Conservation (phyloP, 2,113 vertebrate genomes). For the Protobothrops flavoviridis region DNA sequence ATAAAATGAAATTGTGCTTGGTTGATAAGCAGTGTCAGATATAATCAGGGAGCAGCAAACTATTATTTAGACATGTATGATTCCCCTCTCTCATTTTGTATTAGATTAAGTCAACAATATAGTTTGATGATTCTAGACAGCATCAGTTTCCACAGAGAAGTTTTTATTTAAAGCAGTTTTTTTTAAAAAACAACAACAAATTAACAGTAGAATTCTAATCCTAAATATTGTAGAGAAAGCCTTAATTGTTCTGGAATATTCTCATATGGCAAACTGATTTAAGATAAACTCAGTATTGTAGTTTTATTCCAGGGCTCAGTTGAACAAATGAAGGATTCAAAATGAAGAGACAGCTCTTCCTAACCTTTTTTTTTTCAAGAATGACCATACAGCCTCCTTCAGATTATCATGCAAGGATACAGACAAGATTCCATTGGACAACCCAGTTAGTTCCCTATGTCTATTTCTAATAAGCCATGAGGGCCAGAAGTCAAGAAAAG, state of each 20-base stretch:
- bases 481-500: not conserved
- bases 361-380: not conserved
- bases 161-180: not conserved
- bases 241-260: not conserved
- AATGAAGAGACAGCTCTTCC: not conserved
- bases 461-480: not conserved
- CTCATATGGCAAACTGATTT: not conserved
- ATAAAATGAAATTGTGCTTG: conserved; percentile 2
- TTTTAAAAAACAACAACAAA: not conserved
- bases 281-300: not conserved
- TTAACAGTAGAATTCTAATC: not conserved
- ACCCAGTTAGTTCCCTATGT: not conserved
- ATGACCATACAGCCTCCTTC: not conserved
- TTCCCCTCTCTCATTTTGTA: not conserved
- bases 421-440: not conserved
- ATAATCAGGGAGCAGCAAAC: not conserved
- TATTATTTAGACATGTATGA: not conserved
- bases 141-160: not conserved
- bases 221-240: not conserved
- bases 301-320: not conserved
- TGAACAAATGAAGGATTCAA: not conserved
- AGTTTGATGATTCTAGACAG: conserved; percentile 13
- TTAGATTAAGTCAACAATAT: conserved; percentile 1
- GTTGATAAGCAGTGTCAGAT: conserved; percentile 6
- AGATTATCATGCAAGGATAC: not conserved